Evolutionary conservation across 2,113 vertebrate genomes (phyloP), one percentile per base, ranked within the genome.

Genomic region (Arothron firmamentum): DNA sequence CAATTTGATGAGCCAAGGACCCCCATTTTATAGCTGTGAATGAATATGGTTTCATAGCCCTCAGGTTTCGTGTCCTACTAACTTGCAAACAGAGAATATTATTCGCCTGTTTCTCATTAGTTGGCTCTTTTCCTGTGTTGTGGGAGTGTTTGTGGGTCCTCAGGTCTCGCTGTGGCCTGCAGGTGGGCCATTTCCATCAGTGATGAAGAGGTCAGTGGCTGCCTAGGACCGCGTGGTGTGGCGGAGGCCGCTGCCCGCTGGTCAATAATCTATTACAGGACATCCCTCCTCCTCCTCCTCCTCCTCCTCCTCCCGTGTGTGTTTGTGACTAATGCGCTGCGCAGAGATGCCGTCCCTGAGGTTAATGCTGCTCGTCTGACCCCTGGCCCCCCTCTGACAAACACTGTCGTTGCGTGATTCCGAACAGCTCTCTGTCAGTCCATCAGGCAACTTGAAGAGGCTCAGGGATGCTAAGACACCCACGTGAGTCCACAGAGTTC

Each of bases 201-300:
- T 84, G 83, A 90, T 90, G 84, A 91, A 91, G 88, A 87, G 85
- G 90, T 89, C 88, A 89, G 77, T 62, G 43, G 67, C 72, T 80
- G 50, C 67, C 76, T 59, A 65, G 77, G 84, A 85, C 84, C 85
- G 82, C 84, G 83, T 82, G 75, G 82, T 63, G 85, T 41, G 78
- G 79, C 52, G 72, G 74, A 76, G 77, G 70, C 68, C 74, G 65
- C 78, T 80, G 79, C 77, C 78, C 58, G 77, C 84, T 86, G 85
- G 89, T 91, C 90, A 90, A 91, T 91, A 90, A 90, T 89, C 90
- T 90, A 90, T 90, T 90, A 90, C 72, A 74, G 80, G 68, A 80
- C 69, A 74, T 78, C 72, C 75, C 81, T 80, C 78, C 80, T 76
- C 75, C 78, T 77, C 77, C 74, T n/a, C 75, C 81, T 80, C 78